phyloP scores from a whole-genome alignment of 2,888 invertebrate species.

The Lysandra coridon region DNA sequence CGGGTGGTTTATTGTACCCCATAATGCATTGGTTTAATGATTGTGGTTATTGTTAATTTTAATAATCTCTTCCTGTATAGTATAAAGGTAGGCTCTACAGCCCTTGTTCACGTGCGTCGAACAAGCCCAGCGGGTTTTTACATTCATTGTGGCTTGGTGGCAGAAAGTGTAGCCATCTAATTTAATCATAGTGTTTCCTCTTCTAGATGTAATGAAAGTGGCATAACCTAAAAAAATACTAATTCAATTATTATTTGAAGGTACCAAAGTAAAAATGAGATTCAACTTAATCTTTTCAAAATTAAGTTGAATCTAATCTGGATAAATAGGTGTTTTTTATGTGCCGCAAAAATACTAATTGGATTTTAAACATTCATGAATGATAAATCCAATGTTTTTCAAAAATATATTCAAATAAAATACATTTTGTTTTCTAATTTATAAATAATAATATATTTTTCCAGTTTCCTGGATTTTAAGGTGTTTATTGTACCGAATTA shows the following conservation, averaged over 20 bases:
- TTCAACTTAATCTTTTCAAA: too few relatives aligned
- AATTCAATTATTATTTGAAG: neutral
- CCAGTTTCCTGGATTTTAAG: too few relatives aligned
- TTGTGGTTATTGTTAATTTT: slow-evolving; percentile 12
- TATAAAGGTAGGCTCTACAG: neutral
- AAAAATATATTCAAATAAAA: too few relatives aligned
- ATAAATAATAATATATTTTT: too few relatives aligned
- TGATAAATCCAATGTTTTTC: too few relatives aligned
- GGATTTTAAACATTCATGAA: too few relatives aligned
- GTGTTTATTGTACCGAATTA: too few relatives aligned
- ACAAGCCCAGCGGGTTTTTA: slow-evolving; percentile 22
- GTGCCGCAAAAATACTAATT: too few relatives aligned
- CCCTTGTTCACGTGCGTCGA: slow-evolving; percentile 12
- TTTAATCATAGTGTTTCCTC: neutral
- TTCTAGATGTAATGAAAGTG: neutral
- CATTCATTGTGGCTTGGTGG: neutral
- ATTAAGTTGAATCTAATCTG: too few relatives aligned
- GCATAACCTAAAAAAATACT: neutral
- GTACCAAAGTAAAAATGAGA: neutral
- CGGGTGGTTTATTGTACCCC: too few relatives aligned
- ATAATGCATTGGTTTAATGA: neutral
- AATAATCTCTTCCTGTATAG: neutral
- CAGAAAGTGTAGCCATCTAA: neutral
- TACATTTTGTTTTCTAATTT: too few relatives aligned
- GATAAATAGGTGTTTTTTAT: too few relatives aligned